Conservation (phyloP, 64 coral and sea anemone genomes). For the Trachythela sp. region DNA sequence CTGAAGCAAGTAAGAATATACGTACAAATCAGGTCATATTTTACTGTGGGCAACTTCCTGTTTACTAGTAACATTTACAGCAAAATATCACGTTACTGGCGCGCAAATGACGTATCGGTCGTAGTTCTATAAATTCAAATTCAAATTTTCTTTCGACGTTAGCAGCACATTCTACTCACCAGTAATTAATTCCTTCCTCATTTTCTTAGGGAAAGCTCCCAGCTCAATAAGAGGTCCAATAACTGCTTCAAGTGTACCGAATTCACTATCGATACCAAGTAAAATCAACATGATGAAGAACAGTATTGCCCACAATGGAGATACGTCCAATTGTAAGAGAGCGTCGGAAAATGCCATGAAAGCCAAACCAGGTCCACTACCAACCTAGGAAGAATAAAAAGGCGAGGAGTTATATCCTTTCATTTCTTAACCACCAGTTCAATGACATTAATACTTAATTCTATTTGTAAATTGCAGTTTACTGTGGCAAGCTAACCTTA, state of each 20-base stretch:
- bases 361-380: constrained; percentile 6
- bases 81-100: too few species aligned
- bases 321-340: background rate
- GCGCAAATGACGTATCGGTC: too few species aligned
- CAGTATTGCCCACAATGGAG: background rate
- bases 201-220: background rate
- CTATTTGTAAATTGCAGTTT: too few species aligned
- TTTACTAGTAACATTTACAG: too few species aligned
- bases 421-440: too few species aligned
- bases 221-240: background rate
- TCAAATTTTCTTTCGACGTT: background rate
- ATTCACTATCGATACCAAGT: constrained; percentile 18
- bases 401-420: background rate
- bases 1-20: background rate
- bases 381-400: background rate
- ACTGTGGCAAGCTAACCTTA: too few species aligned
- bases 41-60: too few species aligned
- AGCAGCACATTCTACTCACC: background rate
- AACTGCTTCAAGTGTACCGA: background rate
- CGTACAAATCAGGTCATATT: background rate
- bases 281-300: constrained; percentile 20
- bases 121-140: too few species aligned
- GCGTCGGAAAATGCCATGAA: constrained; percentile 26
- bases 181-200: background rate
- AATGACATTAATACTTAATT: too few species aligned